These are phyloP conservation scores for Paradoxurus hermaphroditus DNA, from an alignment of 2,113 vertebrate genomes.

Conservation along the genomic window DNA sequence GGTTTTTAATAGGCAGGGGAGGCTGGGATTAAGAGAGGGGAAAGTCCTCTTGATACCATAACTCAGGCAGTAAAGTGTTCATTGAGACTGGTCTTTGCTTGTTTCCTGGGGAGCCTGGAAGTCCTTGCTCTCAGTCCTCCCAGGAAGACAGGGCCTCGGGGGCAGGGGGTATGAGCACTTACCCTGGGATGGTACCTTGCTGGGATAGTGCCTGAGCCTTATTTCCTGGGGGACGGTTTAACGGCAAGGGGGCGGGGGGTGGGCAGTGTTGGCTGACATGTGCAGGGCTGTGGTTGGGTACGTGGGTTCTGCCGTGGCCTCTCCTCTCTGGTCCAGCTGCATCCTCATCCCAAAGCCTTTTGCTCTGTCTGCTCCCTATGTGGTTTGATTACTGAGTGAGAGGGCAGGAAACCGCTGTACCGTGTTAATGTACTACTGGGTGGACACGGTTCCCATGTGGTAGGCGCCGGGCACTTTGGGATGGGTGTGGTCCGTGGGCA, in stretches of 20 bases:
- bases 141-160: neutral
- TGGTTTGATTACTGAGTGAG: neutral
- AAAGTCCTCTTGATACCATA: neutral
- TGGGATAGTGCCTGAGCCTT: fast-evolving
- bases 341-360: neutral
- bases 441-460: neutral
- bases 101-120: neutral
- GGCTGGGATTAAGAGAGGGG: neutral
- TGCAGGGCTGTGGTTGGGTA: neutral
- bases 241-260: neutral
- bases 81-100: neutral
- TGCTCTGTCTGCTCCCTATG: neutral
- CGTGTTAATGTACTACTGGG: neutral
- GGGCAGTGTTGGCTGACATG: neutral
- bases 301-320: neutral
- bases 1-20: fast-evolving
- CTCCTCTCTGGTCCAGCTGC: neutral
- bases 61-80: neutral
- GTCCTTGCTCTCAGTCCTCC: neutral
- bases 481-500: neutral
- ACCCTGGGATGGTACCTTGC: neutral
- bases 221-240: neutral
- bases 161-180: neutral
- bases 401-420: neutral
- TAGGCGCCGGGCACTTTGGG: neutral